A percentile compares a stretch with the other conserved stretches of the same genome.
phyloP scores from a whole-genome alignment of 2,888 invertebrate species.

The Drosophila maculinotata region DNA sequence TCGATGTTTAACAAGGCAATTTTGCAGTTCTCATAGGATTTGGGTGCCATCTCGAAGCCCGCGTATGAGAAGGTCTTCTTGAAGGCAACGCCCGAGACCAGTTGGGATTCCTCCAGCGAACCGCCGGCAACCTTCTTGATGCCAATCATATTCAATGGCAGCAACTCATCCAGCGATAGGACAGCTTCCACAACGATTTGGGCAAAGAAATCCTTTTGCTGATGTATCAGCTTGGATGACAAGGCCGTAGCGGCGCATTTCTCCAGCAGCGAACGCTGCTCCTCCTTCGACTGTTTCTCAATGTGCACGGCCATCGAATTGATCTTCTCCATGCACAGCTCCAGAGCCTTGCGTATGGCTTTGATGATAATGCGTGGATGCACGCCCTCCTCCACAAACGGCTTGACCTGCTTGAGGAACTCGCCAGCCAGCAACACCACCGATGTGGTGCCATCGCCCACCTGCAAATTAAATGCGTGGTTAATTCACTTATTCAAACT shows the following conservation, averaged over 20 bases:
- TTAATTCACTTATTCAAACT: too few relatives aligned
- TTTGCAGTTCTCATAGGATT: conserved; percentile 94
- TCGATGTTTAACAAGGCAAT: conserved; percentile 99
- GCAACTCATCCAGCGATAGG: conserved; percentile 92
- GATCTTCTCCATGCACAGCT: conserved; percentile 92
- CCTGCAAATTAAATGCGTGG: conserved; percentile 86
- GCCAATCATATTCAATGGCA: conserved; percentile 99
- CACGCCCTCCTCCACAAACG: conserved; percentile 97
- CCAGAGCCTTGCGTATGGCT: conserved; percentile 93
- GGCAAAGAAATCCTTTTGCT: conserved; percentile 97
- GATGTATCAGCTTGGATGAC: conserved; percentile 98
- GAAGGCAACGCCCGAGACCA: conserved; percentile 97
- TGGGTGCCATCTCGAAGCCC: conserved; percentile 99
- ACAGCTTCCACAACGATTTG: conserved; percentile 99
- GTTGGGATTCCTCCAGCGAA: conserved; percentile 93
- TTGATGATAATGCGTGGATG: conserved; percentile 97
- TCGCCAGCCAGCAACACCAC: conserved; percentile 98
- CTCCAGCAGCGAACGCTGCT: conserved; percentile 87
- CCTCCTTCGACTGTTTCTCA: conserved; percentile 87
- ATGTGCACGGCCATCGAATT: conserved; percentile 93
- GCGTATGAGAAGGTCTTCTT: conserved; percentile 99
- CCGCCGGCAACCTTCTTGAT: conserved; percentile 97
- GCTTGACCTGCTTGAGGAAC: conserved; percentile 96
- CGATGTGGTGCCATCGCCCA: conserved; percentile 99
- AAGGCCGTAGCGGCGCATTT: conserved; percentile 98